Base-by-base conservation (phyloP, 2,113 vertebrate genomes). In the Leptodactylus fuscus region DNA sequence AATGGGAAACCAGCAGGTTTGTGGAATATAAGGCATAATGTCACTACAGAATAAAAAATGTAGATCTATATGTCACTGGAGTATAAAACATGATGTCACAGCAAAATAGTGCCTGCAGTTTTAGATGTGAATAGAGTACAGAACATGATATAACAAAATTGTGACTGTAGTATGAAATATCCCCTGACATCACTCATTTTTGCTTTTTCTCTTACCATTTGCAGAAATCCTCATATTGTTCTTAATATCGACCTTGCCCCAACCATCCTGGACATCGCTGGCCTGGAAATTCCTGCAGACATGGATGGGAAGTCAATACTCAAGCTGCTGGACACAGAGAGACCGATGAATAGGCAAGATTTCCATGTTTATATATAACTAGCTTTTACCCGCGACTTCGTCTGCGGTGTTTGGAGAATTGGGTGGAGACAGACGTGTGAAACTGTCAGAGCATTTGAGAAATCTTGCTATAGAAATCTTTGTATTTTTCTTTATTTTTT, bases 291-390 rank as follows among this genome's bases (percentile, higher is more conserved):
- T 87, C 98, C 98, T 0, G 88, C 95, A 11, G 97, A 99, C 74
- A 99, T 99, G 97, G 98, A 99, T 6, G 97, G 98, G 69, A 99
- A 98, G 88, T 99, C 98, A 9, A 96, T 99, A 92, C 94, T 99
- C n/a, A 99, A 98, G 81, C 91, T 99, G 49, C 90, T 99, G 89
- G 96, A 97, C 87, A 94, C 94, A 0, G 97, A 97, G 58, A 94
- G 89, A 87, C 96, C 96, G 0, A 93, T 94, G 49, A 99, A 99
- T 83, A 96, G 97, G 98, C 99, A 91, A 93, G 73, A 0, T 24
- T n/a, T 58, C 7, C 55, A 4, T 24, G 58, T n/a, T n/a, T n/a
- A n/a, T n/a, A n/a, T n/a, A n/a, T n/a, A n/a, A n/a, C n/a, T n/a
- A n/a, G n/a, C n/a, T n/a, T n/a, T n/a, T n/a, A n/a, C n/a, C n/a